Evolutionary conservation across 2,888 invertebrate genomes (phyloP), one percentile per base, ranked within the genome.

Genomic region (Heliconius erato): DNA sequence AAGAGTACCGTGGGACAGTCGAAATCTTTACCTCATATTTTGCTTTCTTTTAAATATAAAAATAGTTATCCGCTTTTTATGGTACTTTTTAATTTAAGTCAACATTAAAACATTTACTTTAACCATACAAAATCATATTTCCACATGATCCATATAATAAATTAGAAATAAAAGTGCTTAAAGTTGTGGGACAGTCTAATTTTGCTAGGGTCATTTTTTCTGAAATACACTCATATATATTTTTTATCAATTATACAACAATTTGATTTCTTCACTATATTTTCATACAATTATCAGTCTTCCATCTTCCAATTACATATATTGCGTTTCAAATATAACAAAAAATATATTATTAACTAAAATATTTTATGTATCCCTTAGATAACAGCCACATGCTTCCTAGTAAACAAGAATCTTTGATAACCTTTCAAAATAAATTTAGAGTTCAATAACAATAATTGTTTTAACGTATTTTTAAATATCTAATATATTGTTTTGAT

Each of bases 361-460:
- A 76, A 59, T 14, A 76, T 32, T 14, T 32, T 35, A 35, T 76
- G 32, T 76, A 35, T 76, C 23, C 35, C 3, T 35, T 59, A 59
- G 35, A 76, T 76, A 74, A n/a, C 19, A 28, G 1, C 28, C 9
- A 19, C 32, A 32, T 35, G 28, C 35, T 76, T 76, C 59, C 76
- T 63, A 63, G n/a, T 76, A 35, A 76, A 76, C 40, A 76, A 63
- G 9, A n/a, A 63, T 76, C 3, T 40, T 9, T 35, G 63, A 63
- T 76, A 76, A 76, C 28, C 76, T 76, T 76, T 35, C 5, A 54
- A 11, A n/a, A 14, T 32, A 23, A 28, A 54, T 54, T 19, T 35
- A 35, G 32, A 74, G 59, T 59, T 74, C 35, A 59, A 59, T 59
- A 59, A 35, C 59, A 74, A n/a, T n/a, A 28, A 35, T 74, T 74